Percentiles rank a stretch among this genome's conserved stretches.
Evolutionary conservation across 2,113 vertebrate species (phyloP).

Genomic region (Deroptyus accipitrinus): DNA sequence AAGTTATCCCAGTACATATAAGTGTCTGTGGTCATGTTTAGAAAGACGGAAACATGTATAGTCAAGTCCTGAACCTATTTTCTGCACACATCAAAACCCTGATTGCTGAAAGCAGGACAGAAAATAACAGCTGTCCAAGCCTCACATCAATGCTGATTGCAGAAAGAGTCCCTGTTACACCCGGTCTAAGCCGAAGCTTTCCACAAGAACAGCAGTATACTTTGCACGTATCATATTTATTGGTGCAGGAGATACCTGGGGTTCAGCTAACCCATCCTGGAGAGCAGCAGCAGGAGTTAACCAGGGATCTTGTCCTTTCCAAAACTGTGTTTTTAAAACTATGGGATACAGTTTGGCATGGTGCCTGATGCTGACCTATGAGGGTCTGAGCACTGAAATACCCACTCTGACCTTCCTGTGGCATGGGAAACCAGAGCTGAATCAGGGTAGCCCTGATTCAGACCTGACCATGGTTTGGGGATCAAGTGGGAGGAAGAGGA

Average conservation of each 20-base stretch:
- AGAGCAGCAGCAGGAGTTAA: neutral
- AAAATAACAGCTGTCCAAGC: neutral
- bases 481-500: neutral
- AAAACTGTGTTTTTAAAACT: neutral
- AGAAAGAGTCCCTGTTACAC: neutral
- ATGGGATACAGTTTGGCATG: neutral
- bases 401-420: rapidly evolving
- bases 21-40: neutral
- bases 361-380: neutral
- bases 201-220: neutral
- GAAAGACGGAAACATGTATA: neutral
- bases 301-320: neutral
- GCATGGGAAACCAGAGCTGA: neutral
- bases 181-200: neutral
- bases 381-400: neutral
- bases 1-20: too few species aligned
- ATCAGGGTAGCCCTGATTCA: rapidly evolving
- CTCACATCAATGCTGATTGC: neutral
- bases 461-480: neutral
- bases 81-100: neutral
- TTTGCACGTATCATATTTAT: rapidly evolving
- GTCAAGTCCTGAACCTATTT: neutral
- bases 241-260: neutral
- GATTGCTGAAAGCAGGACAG: neutral
- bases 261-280: neutral